Evolutionary conservation across 2,888 invertebrate genomes (phyloP).

Genomic region (Atrina japonica): DNA sequence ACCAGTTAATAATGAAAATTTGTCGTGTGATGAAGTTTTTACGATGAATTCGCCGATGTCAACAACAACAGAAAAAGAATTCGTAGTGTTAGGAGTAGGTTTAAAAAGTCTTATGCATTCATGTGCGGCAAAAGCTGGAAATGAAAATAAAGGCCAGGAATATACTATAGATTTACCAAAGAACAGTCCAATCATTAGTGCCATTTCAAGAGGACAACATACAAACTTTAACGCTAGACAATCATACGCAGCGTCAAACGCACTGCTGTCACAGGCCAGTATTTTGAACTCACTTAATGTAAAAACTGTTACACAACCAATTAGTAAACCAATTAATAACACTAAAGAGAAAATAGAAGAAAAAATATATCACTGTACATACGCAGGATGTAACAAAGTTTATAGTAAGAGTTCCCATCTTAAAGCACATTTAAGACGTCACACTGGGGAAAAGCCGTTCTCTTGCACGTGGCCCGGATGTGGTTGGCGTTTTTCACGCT

Average conservation of each 20-base stretch:
- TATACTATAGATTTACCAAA: conserved; percentile 60
- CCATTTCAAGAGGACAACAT: conserved; percentile 47
- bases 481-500: conserved; percentile 95
- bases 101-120: conserved; percentile 75
- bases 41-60: conserved; percentile 16
- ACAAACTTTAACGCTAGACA: conserved; percentile 41
- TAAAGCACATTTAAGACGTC: conserved; percentile 96
- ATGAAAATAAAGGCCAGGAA: conserved; percentile 45
- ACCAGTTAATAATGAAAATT: conserved; percentile 39
- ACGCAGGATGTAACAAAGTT: conserved; percentile 90
- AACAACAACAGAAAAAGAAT: conserved; percentile 58
- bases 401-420: conserved; percentile 98
- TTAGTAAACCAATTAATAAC: conserved; percentile 40
- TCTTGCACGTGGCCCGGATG: conserved; percentile 86
- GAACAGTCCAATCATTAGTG: conserved; percentile 42
- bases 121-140: conserved; percentile 59
- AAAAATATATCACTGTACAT: conserved; percentile 85
- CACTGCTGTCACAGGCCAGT: conserved; percentile 59
- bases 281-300: conserved; percentile 60
- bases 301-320: conserved; percentile 53
- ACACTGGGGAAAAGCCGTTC: conserved; percentile 88
- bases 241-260: conserved; percentile 48
- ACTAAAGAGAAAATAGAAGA: conserved; percentile 72
- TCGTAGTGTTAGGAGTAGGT: conserved; percentile 79
- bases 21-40: conserved; percentile 53